Base-by-base conservation (phyloP, 2,113 vertebrate species). In the Lynx canadensis region DNA sequence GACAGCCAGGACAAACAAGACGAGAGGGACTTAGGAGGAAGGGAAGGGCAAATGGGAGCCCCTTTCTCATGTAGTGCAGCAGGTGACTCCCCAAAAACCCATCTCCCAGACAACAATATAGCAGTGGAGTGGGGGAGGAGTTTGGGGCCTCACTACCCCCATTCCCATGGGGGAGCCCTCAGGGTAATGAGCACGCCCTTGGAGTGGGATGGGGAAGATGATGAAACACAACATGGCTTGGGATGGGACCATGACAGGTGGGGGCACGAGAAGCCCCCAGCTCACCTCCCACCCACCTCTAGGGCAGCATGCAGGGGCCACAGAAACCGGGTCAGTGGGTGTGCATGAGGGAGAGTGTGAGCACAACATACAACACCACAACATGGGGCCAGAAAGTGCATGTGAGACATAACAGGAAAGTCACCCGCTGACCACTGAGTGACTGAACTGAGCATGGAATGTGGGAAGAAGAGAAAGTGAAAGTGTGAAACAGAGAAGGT, bases 241-340 rank as follows among this genome's bases (percentile, higher is more conserved):
- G 66, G 86, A 50, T 41, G 60, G 84, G 71, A 52, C 83, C 13
- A 1, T 80, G 93, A 73, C 69, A 91, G 60, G 78, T 2, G 45
- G 85, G 89, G 97, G 82, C 81, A 36, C 0, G 0, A 29, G 69
- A 66, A 82, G 69, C 89, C 93, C 93, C 89, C 87, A 63, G 81
- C 90, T 88, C 84, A 73, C 88, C 90, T 88, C 96, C 96, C 94
- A 93, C 83, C 95, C 89, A 80, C n/a, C 83, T 96, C 80, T 3
- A 27, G 95, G 89, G 84, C 95, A 94, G 94, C 97, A 98, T 98
- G 97, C 98, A 96, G 97, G 96, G 89, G 90, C 81, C 94, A 91
- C 94, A 76, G 94, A 93, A 93, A 88, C 65, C 13, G 89, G 74
- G 60, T 45, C 95, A 89, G 78, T 78, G 78, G 79, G 87, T 92